These are phyloP conservation scores for Bombus cullumanus DNA, from an alignment of 1,140 invertebrate species.

Conservation along the genomic window DNA sequence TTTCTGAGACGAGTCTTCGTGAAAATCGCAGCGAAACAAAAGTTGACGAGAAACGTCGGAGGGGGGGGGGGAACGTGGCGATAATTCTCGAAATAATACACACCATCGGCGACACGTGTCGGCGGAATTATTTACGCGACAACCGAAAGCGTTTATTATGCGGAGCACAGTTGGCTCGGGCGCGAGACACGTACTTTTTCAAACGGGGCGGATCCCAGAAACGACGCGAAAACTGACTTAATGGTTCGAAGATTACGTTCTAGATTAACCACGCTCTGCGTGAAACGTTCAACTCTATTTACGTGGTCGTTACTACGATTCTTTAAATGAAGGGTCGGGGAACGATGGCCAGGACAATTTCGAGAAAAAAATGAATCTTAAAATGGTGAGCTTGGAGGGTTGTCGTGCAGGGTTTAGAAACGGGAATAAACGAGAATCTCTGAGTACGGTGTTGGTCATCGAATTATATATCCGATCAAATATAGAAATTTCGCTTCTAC, in stretches of 20 bases:
- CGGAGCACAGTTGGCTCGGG: background rate
- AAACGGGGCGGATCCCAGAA: background rate
- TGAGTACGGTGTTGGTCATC: too few species aligned
- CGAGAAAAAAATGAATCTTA: background rate
- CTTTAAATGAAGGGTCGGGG: background rate
- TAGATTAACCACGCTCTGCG: background rate
- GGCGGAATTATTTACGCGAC: background rate
- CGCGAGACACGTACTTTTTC: background rate
- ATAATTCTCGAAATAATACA: constrained; percentile 7
- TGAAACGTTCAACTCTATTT: constrained; percentile 8
- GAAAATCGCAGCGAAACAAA: background rate
- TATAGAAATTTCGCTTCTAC: too few species aligned
- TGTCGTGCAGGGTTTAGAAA: background rate
- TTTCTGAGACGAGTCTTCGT: constrained; percentile 17
- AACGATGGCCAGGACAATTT: background rate
- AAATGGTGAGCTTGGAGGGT: background rate
- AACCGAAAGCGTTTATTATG: background rate
- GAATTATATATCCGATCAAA: too few species aligned
- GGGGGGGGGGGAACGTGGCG: background rate
- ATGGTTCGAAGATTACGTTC: background rate
- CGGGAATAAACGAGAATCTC: background rate
- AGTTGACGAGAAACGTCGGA: background rate
- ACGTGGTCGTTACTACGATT: background rate
- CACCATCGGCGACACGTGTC: background rate
- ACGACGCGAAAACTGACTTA: constrained; percentile 2